Base-by-base conservation (phyloP, 2,113 vertebrate genomes). In the Hymenochirus boettgeri region DNA sequence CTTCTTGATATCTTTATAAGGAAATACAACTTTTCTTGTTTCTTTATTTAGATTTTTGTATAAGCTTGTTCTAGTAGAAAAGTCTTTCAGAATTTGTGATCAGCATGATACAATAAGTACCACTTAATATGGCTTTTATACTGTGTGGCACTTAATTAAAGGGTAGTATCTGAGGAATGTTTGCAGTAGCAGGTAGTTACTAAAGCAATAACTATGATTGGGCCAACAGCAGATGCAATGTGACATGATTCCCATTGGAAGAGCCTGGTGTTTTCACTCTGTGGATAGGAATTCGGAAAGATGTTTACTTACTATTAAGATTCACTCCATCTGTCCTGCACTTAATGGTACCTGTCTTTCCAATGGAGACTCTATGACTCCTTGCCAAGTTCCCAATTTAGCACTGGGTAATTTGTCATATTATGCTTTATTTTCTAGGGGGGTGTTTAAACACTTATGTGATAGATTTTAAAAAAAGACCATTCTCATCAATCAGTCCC, bases 261-360 rank as follows among this genome's bases (percentile, higher is more conserved):
- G 69, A 59, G 62, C 62, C 71, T 61, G 57, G 48, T 53, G 61
- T 70, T 55, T 65, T 74, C 60, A 71, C 65, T 71, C 61, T 48
- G 35, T 21, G 70, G 39, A 72, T 50, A 47, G 69, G 67, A 65
- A 70, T 73, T 72, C 71, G 70, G 65, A 61, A 70, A 57, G 63
- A 66, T 64, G 70, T 61, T 45, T 73, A 76, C 73, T 72, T 71
- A 55, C 71, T 69, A 75, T 75, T 79, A 66, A 51, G 69, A 65
- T 57, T 24, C 61, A 51, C 54, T 35, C 84, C 86, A 86, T 88
- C 82, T 88, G 84, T 79, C 73, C 69, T 67, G 64, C 56, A 29
- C 31, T 58, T 67, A 67, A 67, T 58, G 64, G 55, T 67, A 67
- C 64, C 64, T 67, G 64, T 59, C 55, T 58, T 42, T 59, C 64